These are phyloP conservation scores for Pollenia labialis DNA, from an alignment of 2,888 invertebrate species.

Conservation along the genomic window DNA sequence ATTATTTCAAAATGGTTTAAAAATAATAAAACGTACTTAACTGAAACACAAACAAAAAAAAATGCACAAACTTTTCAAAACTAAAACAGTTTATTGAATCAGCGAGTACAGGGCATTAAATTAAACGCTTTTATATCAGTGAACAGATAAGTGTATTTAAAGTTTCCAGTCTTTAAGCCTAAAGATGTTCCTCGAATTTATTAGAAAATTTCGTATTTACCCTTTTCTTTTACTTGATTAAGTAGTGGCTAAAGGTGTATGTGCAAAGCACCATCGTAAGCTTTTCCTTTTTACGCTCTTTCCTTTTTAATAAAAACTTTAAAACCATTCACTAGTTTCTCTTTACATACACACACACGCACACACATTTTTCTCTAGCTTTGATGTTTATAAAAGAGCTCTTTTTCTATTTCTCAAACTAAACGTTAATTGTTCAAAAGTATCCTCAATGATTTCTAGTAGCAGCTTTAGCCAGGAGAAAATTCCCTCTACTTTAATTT, in stretches of 20 bases:
- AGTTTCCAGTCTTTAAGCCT: background rate
- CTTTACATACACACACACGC: background rate
- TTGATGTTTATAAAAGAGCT: background rate
- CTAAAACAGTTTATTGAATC: background rate
- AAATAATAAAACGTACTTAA: background rate
- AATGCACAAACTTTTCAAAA: background rate
- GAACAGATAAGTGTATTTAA: too few relatives aligned
- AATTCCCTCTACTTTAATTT: background rate
- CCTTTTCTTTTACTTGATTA: background rate
- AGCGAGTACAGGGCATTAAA: too few relatives aligned
- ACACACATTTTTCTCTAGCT: background rate
- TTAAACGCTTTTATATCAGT: too few relatives aligned
- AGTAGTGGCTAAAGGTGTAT: background rate
- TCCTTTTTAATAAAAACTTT: too few relatives aligned
- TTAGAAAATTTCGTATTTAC: background rate
- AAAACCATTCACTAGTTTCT: too few relatives aligned
- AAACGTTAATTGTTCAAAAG: slow-evolving; percentile 55
- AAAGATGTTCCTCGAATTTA: background rate
- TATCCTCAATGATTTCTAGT: slow-evolving; percentile 2
- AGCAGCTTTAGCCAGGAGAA: background rate
- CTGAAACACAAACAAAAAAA: background rate
- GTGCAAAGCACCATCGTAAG: too few relatives aligned
- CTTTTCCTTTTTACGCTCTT: too few relatives aligned
- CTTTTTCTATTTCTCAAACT: slow-evolving; percentile 1
- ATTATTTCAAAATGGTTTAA: too few relatives aligned